Evolutionary conservation across 2,113 vertebrate genomes (phyloP).

Genomic region (Lipotes vexillifer): DNA sequence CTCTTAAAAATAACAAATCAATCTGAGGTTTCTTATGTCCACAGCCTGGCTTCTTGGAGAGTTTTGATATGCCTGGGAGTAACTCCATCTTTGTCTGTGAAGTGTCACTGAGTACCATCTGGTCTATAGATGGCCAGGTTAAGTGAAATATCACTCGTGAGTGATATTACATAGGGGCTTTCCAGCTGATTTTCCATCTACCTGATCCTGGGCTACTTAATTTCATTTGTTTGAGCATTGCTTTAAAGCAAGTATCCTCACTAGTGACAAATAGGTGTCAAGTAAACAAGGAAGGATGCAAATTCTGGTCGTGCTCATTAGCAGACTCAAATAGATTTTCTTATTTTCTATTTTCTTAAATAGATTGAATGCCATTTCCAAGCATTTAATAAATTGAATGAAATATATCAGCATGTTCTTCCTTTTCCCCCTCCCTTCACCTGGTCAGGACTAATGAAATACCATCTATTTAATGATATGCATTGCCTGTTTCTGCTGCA

Average conservation of each 20-base stretch:
- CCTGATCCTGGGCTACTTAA: neutral
- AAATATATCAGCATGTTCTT: neutral
- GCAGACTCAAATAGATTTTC: neutral
- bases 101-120: neutral
- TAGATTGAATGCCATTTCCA: neutral
- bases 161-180: neutral
- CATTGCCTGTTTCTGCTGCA: neutral
- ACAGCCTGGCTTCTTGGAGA: neutral
- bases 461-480: neutral
- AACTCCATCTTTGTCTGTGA: neutral
- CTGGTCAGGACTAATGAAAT: slow-evolving; percentile 28
- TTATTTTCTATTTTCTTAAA: neutral
- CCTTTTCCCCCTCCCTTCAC: neutral
- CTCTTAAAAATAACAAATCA: neutral
- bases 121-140: neutral
- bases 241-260: neutral
- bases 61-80: neutral
- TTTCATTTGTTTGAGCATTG: neutral
- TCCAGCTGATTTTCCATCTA: neutral
- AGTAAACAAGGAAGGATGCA: neutral
- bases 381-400: neutral
- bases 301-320: neutral
- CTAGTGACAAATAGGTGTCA: neutral
- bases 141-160: neutral
- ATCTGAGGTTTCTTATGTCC: neutral